A percentile compares a stretch with the other conserved stretches of the same genome.
phyloP scores from a whole-genome alignment of 1,140 invertebrate genomes.

The Ephestia elutella region DNA sequence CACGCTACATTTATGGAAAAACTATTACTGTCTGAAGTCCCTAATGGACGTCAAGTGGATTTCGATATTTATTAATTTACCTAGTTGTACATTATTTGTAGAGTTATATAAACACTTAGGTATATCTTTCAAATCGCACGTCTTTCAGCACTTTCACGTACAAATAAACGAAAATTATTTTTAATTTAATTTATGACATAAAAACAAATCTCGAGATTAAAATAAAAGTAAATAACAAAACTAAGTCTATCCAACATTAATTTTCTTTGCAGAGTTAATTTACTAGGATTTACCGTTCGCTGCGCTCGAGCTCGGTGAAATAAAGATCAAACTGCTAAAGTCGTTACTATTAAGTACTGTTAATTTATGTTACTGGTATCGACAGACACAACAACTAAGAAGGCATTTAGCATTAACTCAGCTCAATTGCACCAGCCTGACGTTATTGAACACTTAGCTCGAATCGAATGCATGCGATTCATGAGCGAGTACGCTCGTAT shows the following conservation, averaged over 20 bases:
- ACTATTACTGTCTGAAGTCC: too few relatives aligned
- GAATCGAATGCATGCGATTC: slow-evolving; percentile 1
- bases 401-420: slow-evolving; percentile 15
- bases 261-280: not conserved
- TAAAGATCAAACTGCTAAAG: slow-evolving; percentile 1
- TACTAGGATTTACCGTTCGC: not conserved
- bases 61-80: too few relatives aligned
- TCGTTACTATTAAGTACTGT: not conserved
- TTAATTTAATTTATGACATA: too few relatives aligned
- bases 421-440: not conserved
- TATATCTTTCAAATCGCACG: too few relatives aligned
- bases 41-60: too few relatives aligned
- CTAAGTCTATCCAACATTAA: not conserved
- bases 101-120: too few relatives aligned
- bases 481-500: not conserved
- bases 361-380: not conserved
- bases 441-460: slow-evolving; percentile 8
- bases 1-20: too few relatives aligned
- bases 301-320: not conserved
- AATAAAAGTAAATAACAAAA: not conserved
- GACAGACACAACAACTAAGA: not conserved
- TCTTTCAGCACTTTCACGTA: too few relatives aligned
- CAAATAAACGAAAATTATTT: too few relatives aligned
- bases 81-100: too few relatives aligned
- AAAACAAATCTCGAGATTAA: too few relatives aligned